phyloP scores from a whole-genome alignment of 1,140 invertebrate species.

The Macrosteles quadrilineatus region DNA sequence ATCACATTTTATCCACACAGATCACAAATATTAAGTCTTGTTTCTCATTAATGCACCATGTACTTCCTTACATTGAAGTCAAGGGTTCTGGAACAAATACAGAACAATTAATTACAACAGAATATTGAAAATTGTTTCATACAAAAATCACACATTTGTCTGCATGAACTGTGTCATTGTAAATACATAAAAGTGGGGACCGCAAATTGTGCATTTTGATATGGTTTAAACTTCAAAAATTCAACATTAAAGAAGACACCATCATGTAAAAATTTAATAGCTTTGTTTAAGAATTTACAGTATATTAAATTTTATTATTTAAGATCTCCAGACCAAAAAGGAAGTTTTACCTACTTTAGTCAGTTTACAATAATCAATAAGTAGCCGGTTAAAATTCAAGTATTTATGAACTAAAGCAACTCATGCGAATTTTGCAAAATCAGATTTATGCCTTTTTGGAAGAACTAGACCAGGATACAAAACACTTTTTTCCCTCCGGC shows the following conservation, averaged over 20 bases:
- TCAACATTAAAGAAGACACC: not conserved
- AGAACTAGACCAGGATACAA: too few species aligned
- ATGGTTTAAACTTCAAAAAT: not conserved
- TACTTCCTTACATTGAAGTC: slow-evolving; percentile 73
- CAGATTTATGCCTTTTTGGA: too few species aligned
- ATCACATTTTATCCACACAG: too few species aligned
- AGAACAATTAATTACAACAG: not conserved
- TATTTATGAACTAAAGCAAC: too few species aligned
- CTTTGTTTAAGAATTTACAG: not conserved
- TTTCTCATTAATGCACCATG: slow-evolving; percentile 49
- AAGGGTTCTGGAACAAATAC: slow-evolving; percentile 54
- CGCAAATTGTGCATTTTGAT: not conserved
- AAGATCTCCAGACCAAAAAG: too few species aligned
- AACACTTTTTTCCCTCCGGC: too few species aligned
- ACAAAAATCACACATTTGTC: too few species aligned
- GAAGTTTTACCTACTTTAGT: too few species aligned
- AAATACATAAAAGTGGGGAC: not conserved
- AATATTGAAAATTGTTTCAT: not conserved
- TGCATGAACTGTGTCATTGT: not conserved
- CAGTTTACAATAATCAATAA: too few species aligned
- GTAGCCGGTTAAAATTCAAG: too few species aligned
- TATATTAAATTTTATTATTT: too few species aligned
- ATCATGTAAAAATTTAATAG: not conserved
- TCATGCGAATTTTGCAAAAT: too few species aligned
- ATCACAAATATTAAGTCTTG: not conserved